Evolutionary conservation across 2,888 invertebrate genomes (phyloP), one percentile per base, ranked within the genome.

Genomic region (Drosophila nigricruria): DNA sequence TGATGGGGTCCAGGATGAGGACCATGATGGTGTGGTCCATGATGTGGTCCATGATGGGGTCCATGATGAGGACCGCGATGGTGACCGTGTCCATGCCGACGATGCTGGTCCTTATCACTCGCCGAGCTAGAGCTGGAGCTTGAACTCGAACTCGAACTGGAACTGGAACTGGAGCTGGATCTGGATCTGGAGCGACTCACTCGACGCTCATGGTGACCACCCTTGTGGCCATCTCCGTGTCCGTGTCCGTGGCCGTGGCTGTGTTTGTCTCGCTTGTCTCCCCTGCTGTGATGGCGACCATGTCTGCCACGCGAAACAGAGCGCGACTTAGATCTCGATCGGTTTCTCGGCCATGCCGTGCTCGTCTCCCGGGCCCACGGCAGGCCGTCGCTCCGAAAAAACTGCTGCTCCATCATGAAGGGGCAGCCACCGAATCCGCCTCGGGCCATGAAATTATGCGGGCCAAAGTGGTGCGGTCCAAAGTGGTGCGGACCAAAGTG

Each of bases 341-440:
- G 59, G 38, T 49, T 71, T 49, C 57, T 40, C 34, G 69, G 50
- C 10, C 42, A 27, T 47, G 54, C 73, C 82, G 67, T 53, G 67
- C n/a, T 65, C 49, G 64, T 52, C 40, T 69, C 71, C 70, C 32
- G 57, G 77, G 67, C 77, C 71, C 82, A 75, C 79, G 85, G 89
- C 61, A 73, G 84, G 77, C 89, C 82, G 71, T 40, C 52, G 54
- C 38, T 62, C 67, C 77, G 89, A 85, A 85, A 87, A 89, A 85
- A 87, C 85, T 73, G 75, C 27, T 49, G 50, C 14, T 66, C 78
- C 53, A 62, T 61, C 47, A 42, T 20, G 9, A 66, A 67, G 5
- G 59, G 49, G 25, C 23, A 52, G 38, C 56, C 54, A 63, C 40
- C 59, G 23, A n/a, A 32, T 34, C 30, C 18, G 25, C 45, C 63